These are phyloP conservation scores for Trichogramma dendrolimi DNA, from an alignment of 2,888 invertebrate genomes.

Conservation along the genomic window DNA sequence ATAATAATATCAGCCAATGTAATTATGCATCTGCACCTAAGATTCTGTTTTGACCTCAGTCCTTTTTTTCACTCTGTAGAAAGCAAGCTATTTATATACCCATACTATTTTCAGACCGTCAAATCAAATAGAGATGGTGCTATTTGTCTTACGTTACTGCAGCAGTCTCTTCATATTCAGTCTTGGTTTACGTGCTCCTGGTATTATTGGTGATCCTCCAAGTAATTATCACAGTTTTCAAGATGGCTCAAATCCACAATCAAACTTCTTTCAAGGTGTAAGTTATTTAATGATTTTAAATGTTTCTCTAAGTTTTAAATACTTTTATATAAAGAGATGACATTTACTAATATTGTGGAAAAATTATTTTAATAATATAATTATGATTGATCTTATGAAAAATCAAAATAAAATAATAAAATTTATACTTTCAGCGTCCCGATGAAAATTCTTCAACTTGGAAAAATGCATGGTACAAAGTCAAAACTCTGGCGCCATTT, in stretches of 20 bases:
- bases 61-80: not conserved
- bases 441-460: slow-evolving; percentile 71
- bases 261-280: slow-evolving; percentile 46
- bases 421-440: slow-evolving; percentile 41
- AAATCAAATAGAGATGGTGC: slow-evolving; percentile 79
- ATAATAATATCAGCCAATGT: too few species aligned
- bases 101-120: slow-evolving; percentile 58
- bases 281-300: slow-evolving; percentile 31
- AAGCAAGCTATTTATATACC: slow-evolving; percentile 18
- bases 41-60: not conserved
- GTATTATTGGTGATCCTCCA: slow-evolving; percentile 51
- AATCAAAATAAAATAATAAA: slow-evolving; percentile 16
- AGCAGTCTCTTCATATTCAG: slow-evolving; percentile 75
- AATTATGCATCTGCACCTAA: too few species aligned
- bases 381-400: slow-evolving; percentile 4
- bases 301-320: slow-evolving; percentile 4
- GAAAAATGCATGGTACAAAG: slow-evolving; percentile 72
- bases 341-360: not conserved
- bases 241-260: slow-evolving; percentile 35
- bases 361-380: not conserved
- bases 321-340: not conserved
- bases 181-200: slow-evolving; percentile 82
- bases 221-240: slow-evolving; percentile 28
- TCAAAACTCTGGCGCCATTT: slow-evolving; percentile 79
- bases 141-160: slow-evolving; percentile 79